These are phyloP conservation scores for Scatophagus argus DNA, from an alignment of 2,113 vertebrate species.

Conservation along the genomic window DNA sequence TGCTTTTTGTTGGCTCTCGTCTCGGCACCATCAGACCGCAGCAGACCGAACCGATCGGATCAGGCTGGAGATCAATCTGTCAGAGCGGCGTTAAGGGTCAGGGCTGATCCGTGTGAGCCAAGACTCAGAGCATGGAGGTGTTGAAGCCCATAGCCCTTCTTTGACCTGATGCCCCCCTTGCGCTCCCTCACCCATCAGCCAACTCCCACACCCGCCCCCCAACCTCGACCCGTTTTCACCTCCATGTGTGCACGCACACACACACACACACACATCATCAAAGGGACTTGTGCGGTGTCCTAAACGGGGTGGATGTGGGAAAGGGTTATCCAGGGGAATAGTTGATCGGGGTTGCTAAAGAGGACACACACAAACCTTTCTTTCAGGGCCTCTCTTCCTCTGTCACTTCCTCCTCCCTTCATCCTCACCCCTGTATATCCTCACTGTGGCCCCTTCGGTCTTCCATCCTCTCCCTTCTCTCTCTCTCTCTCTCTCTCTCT, in stretches of 20 bases:
- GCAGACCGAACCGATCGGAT: conserved; percentile 25
- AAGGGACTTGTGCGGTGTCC: conserved; percentile 39
- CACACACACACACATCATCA: conserved; percentile 43
- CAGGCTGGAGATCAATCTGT: conserved; percentile 52
- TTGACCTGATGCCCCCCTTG: conserved; percentile 49
- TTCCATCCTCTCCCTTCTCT: conserved; percentile 37
- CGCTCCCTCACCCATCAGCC: conserved; percentile 18
- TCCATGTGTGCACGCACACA: conserved; percentile 1
- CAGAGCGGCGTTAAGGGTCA: conserved; percentile 43
- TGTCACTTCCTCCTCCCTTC: conserved; percentile 63
- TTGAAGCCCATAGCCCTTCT: conserved; percentile 58
- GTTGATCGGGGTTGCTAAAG: conserved; percentile 40
- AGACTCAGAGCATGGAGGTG: conserved; percentile 52
- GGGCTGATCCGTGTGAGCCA: conserved; percentile 52
- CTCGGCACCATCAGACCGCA: background rate
- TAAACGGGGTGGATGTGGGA: conserved; percentile 6
- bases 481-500: background rate
- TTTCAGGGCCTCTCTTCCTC: conserved; percentile 59
- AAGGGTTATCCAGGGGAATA: conserved; percentile 27
- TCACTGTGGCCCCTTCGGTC: conserved; percentile 61
- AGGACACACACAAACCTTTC: conserved; percentile 65
- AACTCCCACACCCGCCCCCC: no score
- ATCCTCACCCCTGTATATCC: conserved; percentile 64
- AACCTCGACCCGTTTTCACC: conserved; percentile 23
- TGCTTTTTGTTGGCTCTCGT: conserved; percentile 31